Evolutionary conservation across 2,797 vertebrate species (phyloP).

Genomic region (Balearica regulorum): DNA sequence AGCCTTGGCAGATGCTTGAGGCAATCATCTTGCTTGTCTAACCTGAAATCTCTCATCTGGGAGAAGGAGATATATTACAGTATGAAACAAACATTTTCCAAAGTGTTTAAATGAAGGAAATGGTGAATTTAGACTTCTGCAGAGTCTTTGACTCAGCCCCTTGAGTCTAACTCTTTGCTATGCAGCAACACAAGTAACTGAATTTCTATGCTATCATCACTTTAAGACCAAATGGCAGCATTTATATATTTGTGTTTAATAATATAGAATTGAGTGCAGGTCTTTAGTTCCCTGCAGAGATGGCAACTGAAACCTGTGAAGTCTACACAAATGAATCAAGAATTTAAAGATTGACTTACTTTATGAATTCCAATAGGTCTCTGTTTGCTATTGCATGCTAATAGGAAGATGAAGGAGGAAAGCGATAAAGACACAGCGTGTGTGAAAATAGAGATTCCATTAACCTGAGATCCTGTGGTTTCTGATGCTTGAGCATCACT

Average conservation of each 20-base stretch:
- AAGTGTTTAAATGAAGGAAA: neutral
- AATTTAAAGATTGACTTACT: conserved; percentile 31
- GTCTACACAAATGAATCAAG: conserved; percentile 36
- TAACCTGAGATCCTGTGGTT: conserved; percentile 32
- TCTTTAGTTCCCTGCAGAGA: conserved; percentile 48
- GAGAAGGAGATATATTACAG: neutral
- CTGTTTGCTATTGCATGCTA: conserved; percentile 45
- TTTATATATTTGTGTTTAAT: conserved; percentile 52
- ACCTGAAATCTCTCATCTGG: neutral
- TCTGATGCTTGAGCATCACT: neutral
- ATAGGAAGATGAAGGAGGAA: conserved; percentile 43
- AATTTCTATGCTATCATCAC: neutral
- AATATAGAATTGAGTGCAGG: conserved; percentile 26
- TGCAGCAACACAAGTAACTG: neutral
- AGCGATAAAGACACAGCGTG: neutral
- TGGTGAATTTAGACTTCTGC: neutral
- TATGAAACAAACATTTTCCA: neutral
- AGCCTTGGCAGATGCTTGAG: conserved; percentile 9
- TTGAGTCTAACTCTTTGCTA: neutral
- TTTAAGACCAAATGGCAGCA: conserved; percentile 23
- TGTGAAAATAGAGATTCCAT: conserved; percentile 17
- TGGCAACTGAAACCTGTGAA: conserved; percentile 25
- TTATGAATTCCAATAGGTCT: neutral
- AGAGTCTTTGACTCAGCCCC: neutral
- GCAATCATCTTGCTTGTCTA: conserved; percentile 16